A percentile compares a stretch with the other conserved stretches of the same genome.
These are phyloP conservation scores for Proisotoma minuta DNA, from an alignment of 2,888 invertebrate genomes.

Conservation along the genomic window DNA sequence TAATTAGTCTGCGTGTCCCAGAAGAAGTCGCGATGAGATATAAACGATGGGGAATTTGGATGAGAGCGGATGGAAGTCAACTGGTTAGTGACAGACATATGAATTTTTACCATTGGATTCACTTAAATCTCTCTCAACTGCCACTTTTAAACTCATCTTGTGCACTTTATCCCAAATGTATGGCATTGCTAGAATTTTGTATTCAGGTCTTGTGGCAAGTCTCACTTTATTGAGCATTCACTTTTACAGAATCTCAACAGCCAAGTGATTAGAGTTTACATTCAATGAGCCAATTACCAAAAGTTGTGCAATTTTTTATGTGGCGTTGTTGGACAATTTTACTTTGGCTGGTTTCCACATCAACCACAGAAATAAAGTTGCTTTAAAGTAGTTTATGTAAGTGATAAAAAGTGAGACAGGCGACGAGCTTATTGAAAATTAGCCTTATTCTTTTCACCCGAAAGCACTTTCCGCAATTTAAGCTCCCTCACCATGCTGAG, in stretches of 20 bases:
- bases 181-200: too few relatives aligned
- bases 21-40: conserved; percentile 30
- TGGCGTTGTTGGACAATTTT: too few relatives aligned
- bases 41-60: conserved; percentile 16
- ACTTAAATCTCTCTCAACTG: neutral
- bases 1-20: too few relatives aligned
- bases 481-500: too few relatives aligned
- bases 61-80: conserved; percentile 17
- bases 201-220: conserved; percentile 3
- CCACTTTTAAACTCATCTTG: too few relatives aligned
- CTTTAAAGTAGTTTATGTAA: too few relatives aligned
- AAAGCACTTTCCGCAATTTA: too few relatives aligned
- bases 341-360: too few relatives aligned
- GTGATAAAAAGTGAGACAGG: too few relatives aligned
- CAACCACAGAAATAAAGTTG: too few relatives aligned
- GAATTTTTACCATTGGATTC: neutral
- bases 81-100: conserved; percentile 16
- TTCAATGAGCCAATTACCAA: neutral
- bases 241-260: too few relatives aligned
- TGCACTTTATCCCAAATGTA: too few relatives aligned
- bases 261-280: conserved; percentile 4
- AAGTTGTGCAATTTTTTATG: conserved; percentile 6
- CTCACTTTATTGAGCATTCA: conserved; percentile 12
- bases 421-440: neutral
- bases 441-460: neutral